phyloP scores from a whole-genome alignment of 2,113 vertebrate species.

The Chaenocephalus aceratus region DNA sequence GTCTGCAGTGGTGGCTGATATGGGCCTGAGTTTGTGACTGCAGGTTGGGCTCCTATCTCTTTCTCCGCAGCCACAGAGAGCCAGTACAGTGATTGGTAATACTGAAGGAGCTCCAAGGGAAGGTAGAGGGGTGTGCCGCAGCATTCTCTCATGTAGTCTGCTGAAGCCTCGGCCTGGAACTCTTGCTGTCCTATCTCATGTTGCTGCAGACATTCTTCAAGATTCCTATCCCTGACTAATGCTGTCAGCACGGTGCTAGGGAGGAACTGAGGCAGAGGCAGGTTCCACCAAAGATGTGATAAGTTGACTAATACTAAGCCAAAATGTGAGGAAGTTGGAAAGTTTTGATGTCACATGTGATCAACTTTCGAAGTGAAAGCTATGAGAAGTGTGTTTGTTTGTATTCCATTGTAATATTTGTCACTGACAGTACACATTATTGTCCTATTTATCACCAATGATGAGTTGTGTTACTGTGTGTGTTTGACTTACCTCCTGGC shows the following conservation, averaged over 20 bases:
- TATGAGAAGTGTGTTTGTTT: background rate
- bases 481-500: conserved; percentile 85
- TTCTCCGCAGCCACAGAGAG: conserved; percentile 40
- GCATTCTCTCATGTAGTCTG: conserved; percentile 21
- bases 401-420: background rate
- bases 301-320: conserved; percentile 12
- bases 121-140: conserved; percentile 20
- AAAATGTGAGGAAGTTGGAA: conserved; percentile 14
- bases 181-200: conserved; percentile 41
- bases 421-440: background rate
- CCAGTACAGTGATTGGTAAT: conserved; percentile 25
- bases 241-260: conserved; percentile 13
- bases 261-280: conserved; percentile 49
- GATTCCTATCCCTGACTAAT: conserved; percentile 53
- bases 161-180: conserved; percentile 23
- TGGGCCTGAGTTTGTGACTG: conserved; percentile 22
- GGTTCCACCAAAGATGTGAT: conserved; percentile 31
- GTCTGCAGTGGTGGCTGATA: conserved; percentile 43
- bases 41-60: conserved; percentile 32
- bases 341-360: background rate
- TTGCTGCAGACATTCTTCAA: conserved; percentile 45
- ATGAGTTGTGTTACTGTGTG: conserved; percentile 3
- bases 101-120: conserved; percentile 11
- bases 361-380: conserved; percentile 9
- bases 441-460: background rate